These are phyloP conservation scores for Pterois miles DNA, from an alignment of 2,797 vertebrate genomes.

Conservation along the genomic window DNA sequence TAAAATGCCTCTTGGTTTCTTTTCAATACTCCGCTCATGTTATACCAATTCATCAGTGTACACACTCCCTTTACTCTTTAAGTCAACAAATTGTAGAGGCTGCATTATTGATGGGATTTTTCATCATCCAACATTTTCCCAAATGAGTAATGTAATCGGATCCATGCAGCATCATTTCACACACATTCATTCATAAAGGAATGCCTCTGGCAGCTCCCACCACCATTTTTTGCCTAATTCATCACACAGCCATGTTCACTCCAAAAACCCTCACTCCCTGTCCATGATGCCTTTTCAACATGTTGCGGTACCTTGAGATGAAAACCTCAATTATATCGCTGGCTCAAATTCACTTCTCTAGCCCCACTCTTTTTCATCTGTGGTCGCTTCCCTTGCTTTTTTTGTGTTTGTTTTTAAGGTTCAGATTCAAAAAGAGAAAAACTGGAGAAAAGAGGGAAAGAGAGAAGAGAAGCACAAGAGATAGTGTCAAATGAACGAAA, in stretches of 20 bases:
- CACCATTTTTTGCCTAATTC: slow-evolving; percentile 35
- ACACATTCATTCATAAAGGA: slow-evolving; percentile 52
- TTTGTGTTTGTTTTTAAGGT: not conserved
- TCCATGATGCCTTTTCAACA: slow-evolving; percentile 76
- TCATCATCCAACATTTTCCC: slow-evolving; percentile 34
- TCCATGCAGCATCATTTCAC: slow-evolving; percentile 17
- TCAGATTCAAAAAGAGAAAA: slow-evolving; percentile 26
- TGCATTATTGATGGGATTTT: slow-evolving; percentile 17
- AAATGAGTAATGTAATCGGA: slow-evolving; percentile 38
- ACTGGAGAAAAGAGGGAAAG: slow-evolving; percentile 17
- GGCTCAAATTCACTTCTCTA: slow-evolving; percentile 44
- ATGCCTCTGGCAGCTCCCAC: slow-evolving; percentile 17
- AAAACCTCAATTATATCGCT: slow-evolving; percentile 71
- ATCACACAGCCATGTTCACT: slow-evolving; percentile 29
- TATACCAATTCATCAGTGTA: slow-evolving; percentile 20
- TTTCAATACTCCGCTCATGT: slow-evolving; percentile 1
- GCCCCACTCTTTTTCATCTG: slow-evolving; percentile 35
- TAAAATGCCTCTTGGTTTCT: slow-evolving; percentile 12
- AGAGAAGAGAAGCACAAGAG: slow-evolving; percentile 10
- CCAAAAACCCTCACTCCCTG: slow-evolving; percentile 31
- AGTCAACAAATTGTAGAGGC: slow-evolving; percentile 49
- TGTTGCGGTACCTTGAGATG: slow-evolving; percentile 63
- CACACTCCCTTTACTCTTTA: not conserved
- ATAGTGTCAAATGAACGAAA: slow-evolving; percentile 36
- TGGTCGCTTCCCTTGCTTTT: slow-evolving; percentile 34